Conservation (phyloP, 2,888 invertebrate species). For the Dermolepida albohirtum region DNA sequence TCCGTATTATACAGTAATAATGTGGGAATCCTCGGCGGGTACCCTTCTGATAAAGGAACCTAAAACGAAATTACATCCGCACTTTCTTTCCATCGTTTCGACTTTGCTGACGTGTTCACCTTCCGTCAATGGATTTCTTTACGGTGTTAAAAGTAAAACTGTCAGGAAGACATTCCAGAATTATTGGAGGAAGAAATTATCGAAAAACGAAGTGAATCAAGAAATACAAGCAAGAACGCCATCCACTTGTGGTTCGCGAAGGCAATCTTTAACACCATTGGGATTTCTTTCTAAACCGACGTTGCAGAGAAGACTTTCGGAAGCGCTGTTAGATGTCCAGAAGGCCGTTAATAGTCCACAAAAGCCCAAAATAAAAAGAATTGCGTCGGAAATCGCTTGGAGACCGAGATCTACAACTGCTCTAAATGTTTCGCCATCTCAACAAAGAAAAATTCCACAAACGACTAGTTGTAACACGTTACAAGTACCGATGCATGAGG, state of each 20-base stretch:
- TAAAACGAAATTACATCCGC: constrained; percentile 59
- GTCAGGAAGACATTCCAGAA: constrained; percentile 80
- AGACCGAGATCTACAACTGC: constrained; percentile 65
- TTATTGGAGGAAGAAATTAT: constrained; percentile 82
- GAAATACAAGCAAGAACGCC: constrained; percentile 86
- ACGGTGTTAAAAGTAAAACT: constrained; percentile 80
- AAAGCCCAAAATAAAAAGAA: constrained; percentile 64
- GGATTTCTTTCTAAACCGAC: constrained; percentile 68
- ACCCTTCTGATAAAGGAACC: constrained; percentile 54
- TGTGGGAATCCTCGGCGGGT: constrained; percentile 72
- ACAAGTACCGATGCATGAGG: constrained; percentile 70
- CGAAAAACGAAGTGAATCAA: constrained; percentile 82
- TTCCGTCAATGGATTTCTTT: constrained; percentile 80
- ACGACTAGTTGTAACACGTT: constrained; percentile 78
- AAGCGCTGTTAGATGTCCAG: constrained; percentile 68
- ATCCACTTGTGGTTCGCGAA: constrained; percentile 79
- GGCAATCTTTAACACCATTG: constrained; percentile 75
- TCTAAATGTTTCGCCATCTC: constrained; percentile 55
- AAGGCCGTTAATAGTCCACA: constrained; percentile 57
- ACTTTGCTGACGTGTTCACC: constrained; percentile 78
- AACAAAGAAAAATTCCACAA: constrained; percentile 69
- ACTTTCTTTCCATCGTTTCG: constrained; percentile 72
- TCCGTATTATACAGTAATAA: constrained; percentile 78
- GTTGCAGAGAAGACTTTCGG: constrained; percentile 69
- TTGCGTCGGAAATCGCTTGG: constrained; percentile 68